phyloP scores from a whole-genome alignment of 2,113 vertebrate genomes.

The Salminus brasiliensis region DNA sequence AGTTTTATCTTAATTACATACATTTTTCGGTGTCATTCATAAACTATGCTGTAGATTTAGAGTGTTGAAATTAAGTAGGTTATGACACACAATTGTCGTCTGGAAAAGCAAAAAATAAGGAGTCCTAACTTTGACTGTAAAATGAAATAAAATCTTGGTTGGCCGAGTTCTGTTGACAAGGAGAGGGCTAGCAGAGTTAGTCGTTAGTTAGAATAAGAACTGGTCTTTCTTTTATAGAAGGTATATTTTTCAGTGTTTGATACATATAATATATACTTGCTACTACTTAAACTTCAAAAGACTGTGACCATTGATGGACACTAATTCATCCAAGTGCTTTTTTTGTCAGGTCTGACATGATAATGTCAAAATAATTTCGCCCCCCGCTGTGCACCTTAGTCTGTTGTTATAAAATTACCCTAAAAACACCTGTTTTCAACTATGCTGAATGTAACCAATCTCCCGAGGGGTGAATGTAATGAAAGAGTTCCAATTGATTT shows the following conservation, averaged over 20 bases:
- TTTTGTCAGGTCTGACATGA: background rate
- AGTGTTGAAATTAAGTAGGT: too few relatives aligned
- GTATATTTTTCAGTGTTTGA: constrained; percentile 12
- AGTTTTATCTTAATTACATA: too few relatives aligned
- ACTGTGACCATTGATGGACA: background rate
- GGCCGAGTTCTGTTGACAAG: background rate
- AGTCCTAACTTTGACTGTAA: too few relatives aligned
- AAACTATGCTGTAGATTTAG: background rate
- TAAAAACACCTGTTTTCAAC: too few relatives aligned
- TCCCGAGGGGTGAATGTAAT: too few relatives aligned
- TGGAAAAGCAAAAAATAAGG: too few relatives aligned
- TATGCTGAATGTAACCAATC: background rate
- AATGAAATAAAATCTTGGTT: too few relatives aligned
- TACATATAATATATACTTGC: background rate
- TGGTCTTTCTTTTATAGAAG: background rate
- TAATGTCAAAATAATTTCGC: background rate
- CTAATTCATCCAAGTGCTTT: background rate
- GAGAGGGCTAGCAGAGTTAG: background rate
- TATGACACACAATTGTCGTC: too few relatives aligned
- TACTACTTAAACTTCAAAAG: background rate
- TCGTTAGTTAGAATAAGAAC: background rate
- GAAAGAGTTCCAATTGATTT: background rate
- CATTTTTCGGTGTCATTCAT: background rate
- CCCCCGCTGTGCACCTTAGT: background rate
- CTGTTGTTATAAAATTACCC: background rate